These are phyloP conservation scores for Gouania willdenowi DNA, from an alignment of 2,797 vertebrate genomes.

Conservation along the genomic window DNA sequence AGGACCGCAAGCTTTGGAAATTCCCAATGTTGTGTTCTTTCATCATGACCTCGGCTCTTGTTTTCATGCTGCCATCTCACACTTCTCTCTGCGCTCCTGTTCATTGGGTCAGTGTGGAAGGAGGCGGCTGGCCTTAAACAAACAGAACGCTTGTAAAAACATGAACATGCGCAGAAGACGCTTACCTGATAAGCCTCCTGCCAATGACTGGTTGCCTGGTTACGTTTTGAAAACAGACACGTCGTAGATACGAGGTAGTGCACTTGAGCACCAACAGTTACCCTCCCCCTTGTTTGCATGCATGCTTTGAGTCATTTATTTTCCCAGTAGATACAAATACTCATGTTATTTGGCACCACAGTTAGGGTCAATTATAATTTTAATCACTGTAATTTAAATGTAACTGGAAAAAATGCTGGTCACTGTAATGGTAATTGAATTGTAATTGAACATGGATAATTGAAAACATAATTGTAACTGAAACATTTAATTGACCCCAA, in stretches of 20 bases:
- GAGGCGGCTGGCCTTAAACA: constrained; percentile 18
- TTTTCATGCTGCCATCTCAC: not conserved
- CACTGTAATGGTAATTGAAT: too few relatives aligned
- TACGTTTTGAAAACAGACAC: constrained; percentile 68
- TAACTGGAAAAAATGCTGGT: too few relatives aligned
- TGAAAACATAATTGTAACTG: too few relatives aligned
- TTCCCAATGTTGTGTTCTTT: too few relatives aligned
- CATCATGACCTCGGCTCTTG: too few relatives aligned
- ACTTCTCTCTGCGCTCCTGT: not conserved
- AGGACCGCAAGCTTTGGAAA: too few relatives aligned
- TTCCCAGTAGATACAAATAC: not conserved
- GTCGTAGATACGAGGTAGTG: constrained; percentile 20
- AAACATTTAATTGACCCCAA: too few relatives aligned
- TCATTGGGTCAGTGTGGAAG: constrained; percentile 21
- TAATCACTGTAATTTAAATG: too few relatives aligned
- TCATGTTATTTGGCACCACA: not conserved
- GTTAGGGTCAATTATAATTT: too few relatives aligned
- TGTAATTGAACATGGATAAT: too few relatives aligned
- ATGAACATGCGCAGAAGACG: constrained; percentile 31
- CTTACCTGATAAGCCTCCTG: constrained; percentile 70
- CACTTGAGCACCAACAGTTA: constrained; percentile 13
- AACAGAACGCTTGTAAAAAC: constrained; percentile 30
- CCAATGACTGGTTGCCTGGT: constrained; percentile 70
- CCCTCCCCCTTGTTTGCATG: constrained; percentile 30
- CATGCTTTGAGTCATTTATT: not conserved